Evolutionary conservation across 2,888 invertebrate species (phyloP), one percentile per base, ranked within the genome.

Genomic region (Augiades crinisus): DNA sequence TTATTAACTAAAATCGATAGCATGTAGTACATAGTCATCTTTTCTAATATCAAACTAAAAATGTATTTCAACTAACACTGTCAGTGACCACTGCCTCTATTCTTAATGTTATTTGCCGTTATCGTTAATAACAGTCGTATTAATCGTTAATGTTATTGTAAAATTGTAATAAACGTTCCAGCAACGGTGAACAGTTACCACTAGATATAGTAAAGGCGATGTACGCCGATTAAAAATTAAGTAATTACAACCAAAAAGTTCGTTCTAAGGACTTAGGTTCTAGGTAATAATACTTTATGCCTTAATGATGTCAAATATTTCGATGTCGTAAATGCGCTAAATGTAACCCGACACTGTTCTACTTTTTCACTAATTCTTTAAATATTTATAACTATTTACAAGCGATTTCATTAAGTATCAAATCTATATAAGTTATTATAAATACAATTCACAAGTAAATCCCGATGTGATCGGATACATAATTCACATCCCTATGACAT

Each of bases 131-230:
- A 73, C 70, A 69, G 63, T 78, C 67, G 70, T 82, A 76, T 79
- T 83, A 79, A 75, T 78, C 72, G 70, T 78, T 84, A 84, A 80
- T 79, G 70, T 78, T 65, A 54, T 78, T 81, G 78, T 65, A 56
- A 75, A 75, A 74, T 75, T 81, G 75, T 83, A 81, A 78, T 77
- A 78, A 79, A 82, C 81, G 88, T 87, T 85, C 81, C 82, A 83
- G 67, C 89, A 88, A 88, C 89, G 89, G 89, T 89, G 88, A 88
- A 85, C 81, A 80, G 89, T 89, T 89, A 89, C 88, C 88, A 87
- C 59, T 88, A 87, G 82, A 52, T 64, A 58, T 82, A 82, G 75
- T 55, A 71, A 54, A 64, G 81, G 81, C 81, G 67, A 70, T 58
- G 64, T 74, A 71, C 65, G 83, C 81, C 80, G 68, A 62, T 57